These are phyloP conservation scores for Drosophila dives DNA, from an alignment of 2,888 invertebrate species.

Conservation along the genomic window DNA sequence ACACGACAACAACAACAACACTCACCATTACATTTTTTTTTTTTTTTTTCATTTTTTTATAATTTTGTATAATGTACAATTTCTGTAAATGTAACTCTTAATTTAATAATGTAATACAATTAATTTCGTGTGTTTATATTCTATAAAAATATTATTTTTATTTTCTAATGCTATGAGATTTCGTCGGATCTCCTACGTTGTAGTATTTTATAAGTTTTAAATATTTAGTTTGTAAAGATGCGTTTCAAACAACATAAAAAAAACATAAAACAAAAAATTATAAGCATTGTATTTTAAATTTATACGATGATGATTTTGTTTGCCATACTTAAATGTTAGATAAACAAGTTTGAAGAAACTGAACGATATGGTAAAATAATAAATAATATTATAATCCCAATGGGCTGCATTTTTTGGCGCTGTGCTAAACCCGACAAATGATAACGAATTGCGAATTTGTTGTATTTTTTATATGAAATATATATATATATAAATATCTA, in stretches of 20 bases:
- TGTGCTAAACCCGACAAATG: constrained; percentile 55
- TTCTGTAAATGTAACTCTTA: constrained; percentile 51
- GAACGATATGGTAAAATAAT: constrained; percentile 8
- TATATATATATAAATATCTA: constrained; percentile 45
- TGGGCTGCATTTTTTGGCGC: constrained; percentile 47
- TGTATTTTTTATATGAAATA: constrained; percentile 70
- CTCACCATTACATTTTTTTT: constrained; percentile 44
- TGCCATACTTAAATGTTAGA: constrained; percentile 71
- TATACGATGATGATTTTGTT: constrained; percentile 37
- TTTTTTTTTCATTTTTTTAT: constrained; percentile 35
- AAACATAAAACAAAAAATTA: constrained; percentile 32
- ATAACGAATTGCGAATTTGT: constrained; percentile 76
- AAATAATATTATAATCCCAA: constrained; percentile 34
- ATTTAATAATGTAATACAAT: constrained; percentile 64
- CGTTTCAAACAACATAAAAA: constrained; percentile 55
- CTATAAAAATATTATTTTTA: constrained; percentile 34
- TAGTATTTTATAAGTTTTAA: constrained; percentile 79
- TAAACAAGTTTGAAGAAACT: constrained; percentile 44
- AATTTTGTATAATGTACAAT: constrained; percentile 33
- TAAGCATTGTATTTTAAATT: constrained; percentile 58
- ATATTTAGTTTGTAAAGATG: constrained; percentile 61
- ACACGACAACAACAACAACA: constrained; percentile 36
- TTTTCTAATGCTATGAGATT: constrained; percentile 75
- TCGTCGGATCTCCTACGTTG: constrained; percentile 77
- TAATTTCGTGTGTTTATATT: constrained; percentile 63